Conservation (phyloP, 2,797 vertebrate species). For the Cryptoprocta ferox region DNA sequence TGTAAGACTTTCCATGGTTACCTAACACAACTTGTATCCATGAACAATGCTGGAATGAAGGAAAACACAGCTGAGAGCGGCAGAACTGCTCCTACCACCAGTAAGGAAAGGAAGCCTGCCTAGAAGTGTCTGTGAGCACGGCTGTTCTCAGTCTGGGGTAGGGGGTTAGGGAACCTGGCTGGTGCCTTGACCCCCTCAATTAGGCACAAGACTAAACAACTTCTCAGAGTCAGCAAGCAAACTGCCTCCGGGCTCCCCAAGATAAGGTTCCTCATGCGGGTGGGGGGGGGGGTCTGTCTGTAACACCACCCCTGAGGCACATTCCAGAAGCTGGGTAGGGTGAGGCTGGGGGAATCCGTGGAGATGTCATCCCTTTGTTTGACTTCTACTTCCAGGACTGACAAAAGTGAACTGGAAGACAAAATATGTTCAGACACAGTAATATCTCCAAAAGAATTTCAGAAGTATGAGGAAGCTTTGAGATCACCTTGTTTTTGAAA, state of each 20-base stretch:
- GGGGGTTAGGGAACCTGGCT: neutral
- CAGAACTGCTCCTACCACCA: rapidly evolving
- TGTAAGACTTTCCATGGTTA: neutral
- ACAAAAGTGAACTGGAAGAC: neutral
- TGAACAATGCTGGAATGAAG: neutral
- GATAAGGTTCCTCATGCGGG: neutral
- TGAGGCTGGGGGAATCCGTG: neutral
- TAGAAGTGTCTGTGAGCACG: neutral
- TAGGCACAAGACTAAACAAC: neutral
- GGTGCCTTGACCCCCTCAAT: neutral
- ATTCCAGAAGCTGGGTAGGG: neutral
- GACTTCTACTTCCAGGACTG: neutral
- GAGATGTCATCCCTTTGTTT: neutral
- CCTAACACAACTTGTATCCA: neutral
- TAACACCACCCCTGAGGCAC: neutral
- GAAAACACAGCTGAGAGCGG: neutral
- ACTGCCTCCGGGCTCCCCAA: neutral
- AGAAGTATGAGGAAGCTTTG: slow-evolving; percentile 24
- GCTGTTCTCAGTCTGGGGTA: neutral
- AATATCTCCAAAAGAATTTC: slow-evolving; percentile 11
- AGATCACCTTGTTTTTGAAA: neutral
- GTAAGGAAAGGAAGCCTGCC: neutral
- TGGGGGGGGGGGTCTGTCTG: neutral
- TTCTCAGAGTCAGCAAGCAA: neutral
- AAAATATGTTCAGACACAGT: neutral